Evolutionary conservation across 2,797 vertebrate genomes (phyloP).

Genomic region (Falco berigora): DNA sequence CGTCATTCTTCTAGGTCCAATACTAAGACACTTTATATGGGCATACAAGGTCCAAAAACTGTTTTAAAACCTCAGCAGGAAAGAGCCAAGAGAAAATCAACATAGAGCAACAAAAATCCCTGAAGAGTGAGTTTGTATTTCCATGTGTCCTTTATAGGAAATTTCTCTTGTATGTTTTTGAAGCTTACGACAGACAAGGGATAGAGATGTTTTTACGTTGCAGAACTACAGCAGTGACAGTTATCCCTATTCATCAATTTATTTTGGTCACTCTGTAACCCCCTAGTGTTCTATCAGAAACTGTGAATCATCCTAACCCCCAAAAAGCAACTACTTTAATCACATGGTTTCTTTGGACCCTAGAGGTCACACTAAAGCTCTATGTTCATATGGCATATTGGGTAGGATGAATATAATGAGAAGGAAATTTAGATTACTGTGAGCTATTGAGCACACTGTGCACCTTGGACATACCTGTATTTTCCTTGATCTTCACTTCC

Average conservation of each 20-base stretch:
- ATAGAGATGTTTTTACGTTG: not conserved
- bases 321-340: not conserved
- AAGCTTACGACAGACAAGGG: not conserved
- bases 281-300: not conserved
- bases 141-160: constrained; percentile 30
- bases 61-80: not conserved
- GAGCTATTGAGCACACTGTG: not conserved
- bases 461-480: not conserved
- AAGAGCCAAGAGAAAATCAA: not conserved
- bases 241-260: not conserved
- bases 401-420: not conserved
- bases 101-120: not conserved
- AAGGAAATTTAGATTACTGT: not conserved
- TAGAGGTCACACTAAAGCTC: not conserved
- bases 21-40: constrained; percentile 10
- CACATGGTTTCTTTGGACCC: not conserved
- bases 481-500: not conserved
- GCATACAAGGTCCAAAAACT: not conserved
- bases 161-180: not conserved
- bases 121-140: not conserved
- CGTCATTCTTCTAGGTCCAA: not conserved
- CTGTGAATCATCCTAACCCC: not conserved
- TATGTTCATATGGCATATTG: not conserved
- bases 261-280: not conserved
- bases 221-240: not conserved